Percentiles rank a stretch among this genome's conserved stretches.
phyloP scores from a whole-genome alignment of 1,140 invertebrate genomes.

The Pogonus chalceus region DNA sequence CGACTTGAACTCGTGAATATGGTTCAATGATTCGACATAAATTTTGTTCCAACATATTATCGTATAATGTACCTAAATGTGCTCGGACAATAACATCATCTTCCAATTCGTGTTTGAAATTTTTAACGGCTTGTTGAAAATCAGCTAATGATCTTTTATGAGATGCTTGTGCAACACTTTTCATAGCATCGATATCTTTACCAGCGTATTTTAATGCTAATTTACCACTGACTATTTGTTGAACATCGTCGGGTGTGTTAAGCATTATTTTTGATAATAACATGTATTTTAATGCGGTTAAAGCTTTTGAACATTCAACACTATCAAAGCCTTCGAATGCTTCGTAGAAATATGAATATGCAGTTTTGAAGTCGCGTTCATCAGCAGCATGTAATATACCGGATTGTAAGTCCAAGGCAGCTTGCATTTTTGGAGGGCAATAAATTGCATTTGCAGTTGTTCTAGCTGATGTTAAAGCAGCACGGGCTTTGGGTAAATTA shows the following conservation, averaged over 20 bases:
- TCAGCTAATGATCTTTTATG: slow-evolving; percentile 93
- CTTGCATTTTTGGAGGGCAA: slow-evolving; percentile 96
- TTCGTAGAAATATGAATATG: slow-evolving; percentile 99
- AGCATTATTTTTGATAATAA: slow-evolving; percentile 97
- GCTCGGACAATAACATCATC: slow-evolving; percentile 94
- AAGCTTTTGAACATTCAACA: slow-evolving; percentile 82
- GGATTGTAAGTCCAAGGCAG: slow-evolving; percentile 92
- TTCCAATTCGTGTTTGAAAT: slow-evolving; percentile 82
- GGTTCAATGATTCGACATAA: slow-evolving; percentile 97
- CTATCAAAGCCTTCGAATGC: slow-evolving; percentile 99
- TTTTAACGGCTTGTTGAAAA: slow-evolving; percentile 80
- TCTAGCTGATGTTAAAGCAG: slow-evolving; percentile 92
- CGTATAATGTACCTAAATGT: slow-evolving; percentile 93
- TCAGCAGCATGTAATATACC: slow-evolving; percentile 98
- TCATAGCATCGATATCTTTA: slow-evolving; percentile 94
- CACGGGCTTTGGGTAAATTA: slow-evolving; percentile 93
- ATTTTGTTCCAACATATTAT: slow-evolving; percentile 99
- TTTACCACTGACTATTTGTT: slow-evolving; percentile 91
- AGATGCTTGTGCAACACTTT: slow-evolving; percentile 89
- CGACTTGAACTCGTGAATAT: slow-evolving; percentile 91
- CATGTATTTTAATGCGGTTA: slow-evolving; percentile 97
- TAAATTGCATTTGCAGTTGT: slow-evolving; percentile 99
- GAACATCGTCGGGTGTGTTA: slow-evolving; percentile 91
- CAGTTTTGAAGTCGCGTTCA: slow-evolving; percentile 98
- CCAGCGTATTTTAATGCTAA: slow-evolving; percentile 93